Evolutionary conservation across 2,888 invertebrate species (phyloP), one percentile per base, ranked within the genome.

Genomic region (Drosophila kokeensis): DNA sequence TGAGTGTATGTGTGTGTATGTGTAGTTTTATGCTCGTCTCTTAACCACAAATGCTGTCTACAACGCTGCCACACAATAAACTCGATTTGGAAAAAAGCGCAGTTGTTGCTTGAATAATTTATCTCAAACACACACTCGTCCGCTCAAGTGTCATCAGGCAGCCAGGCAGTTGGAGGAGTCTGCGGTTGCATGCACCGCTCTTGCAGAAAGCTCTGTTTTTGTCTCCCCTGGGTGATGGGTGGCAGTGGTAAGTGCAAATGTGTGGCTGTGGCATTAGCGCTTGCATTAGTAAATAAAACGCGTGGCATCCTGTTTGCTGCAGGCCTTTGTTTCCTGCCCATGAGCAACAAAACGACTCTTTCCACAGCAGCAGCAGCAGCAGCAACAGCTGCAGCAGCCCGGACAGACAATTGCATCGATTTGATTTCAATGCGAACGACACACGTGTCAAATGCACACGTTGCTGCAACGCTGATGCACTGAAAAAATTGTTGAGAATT

Each of bases 21-120:
- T 70, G 78, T 61, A 76, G 65, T 65, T 73, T 68, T 66, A 59
- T 55, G 65, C 60, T 64, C 65, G 78, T 71, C 71, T 79, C 73
- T 65, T 73, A 69, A 64, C 89, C 85, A 48, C 83, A 85, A 85
- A 71, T 75, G 79, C 73, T 79, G 85, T 77, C 79, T 74, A 73
- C 57, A 73, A 68, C 81, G 69, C 42, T 69, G 54, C 73, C 73
- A 49, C 81, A 87, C 83, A 85, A 85, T 85, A 89, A 89, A 87
- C 88, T 77, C 74, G 79, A 79, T 79, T 90, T 79, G 38, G n/a
- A 69, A 73, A 83, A 86, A 88, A 81, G 89, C 78, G 77, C 81
- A 86, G 81, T 88, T 86, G 83, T 82, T 90, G 78, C 82, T 82
- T 90, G 73, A 87, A 90, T 90, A 82, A 87, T 90, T 90, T 81